phyloP scores from a whole-genome alignment of 1,140 invertebrate genomes.

The Papilio aristodemus region DNA sequence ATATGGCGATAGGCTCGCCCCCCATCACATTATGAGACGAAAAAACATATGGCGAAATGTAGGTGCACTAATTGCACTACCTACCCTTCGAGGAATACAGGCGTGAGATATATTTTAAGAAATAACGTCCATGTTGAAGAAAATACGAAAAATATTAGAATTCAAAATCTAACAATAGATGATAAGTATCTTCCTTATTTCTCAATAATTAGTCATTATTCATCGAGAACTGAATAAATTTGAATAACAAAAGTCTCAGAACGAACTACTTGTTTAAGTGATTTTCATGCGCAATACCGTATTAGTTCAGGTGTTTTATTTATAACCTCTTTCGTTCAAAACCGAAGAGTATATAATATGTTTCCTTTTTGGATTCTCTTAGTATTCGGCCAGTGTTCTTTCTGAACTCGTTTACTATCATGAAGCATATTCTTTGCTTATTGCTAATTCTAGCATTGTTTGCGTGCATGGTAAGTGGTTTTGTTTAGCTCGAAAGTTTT shows the following conservation, averaged over 20 bases:
- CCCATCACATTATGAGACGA: no score
- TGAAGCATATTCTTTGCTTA: slow-evolving; percentile 14
- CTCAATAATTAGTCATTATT: slow-evolving; percentile 6
- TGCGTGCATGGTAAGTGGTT: slow-evolving; percentile 25
- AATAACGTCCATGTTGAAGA: neutral
- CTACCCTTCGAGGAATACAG: no score
- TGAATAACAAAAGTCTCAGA: slow-evolving; percentile 7
- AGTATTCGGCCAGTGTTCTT: slow-evolving; percentile 1
- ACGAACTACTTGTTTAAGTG: neutral
- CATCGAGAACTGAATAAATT: slow-evolving; percentile 1
- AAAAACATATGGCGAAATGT: no score
- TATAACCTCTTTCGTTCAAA: neutral
- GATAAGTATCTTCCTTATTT: neutral
- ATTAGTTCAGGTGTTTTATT: slow-evolving; percentile 29
- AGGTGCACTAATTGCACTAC: no score
- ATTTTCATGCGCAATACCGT: slow-evolving; percentile 17
- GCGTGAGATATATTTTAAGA: neutral
- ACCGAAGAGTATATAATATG: slow-evolving; percentile 14
- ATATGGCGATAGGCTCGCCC: no score
- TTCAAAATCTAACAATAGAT: neutral
- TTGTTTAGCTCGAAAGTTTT: neutral
- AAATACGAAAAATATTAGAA: neutral
- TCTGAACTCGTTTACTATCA: neutral
- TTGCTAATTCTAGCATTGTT: slow-evolving; percentile 13
- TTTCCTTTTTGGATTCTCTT: neutral